Evolutionary conservation across 2,113 vertebrate species (phyloP).

Genomic region (Lampris incognitus): DNA sequence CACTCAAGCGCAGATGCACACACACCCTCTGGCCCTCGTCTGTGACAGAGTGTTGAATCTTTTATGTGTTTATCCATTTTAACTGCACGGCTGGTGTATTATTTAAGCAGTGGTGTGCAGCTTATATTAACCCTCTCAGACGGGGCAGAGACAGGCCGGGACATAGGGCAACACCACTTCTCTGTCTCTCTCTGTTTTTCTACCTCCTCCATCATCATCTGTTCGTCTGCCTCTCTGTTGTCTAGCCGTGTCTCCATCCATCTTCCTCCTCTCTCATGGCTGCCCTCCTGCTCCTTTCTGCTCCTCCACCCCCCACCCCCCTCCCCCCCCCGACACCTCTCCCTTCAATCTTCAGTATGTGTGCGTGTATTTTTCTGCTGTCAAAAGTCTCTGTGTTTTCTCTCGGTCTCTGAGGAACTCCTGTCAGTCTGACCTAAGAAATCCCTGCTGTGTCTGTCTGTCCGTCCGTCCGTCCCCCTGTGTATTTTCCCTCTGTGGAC

Average conservation of each 20-base stretch:
- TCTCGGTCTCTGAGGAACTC: conserved; percentile 53
- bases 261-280: conserved; percentile 39
- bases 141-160: conserved; percentile 56
- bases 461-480: conserved; percentile 33
- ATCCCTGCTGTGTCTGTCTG: conserved; percentile 19
- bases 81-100: conserved; percentile 76
- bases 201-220: conserved; percentile 63
- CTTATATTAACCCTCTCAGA: conserved; percentile 77
- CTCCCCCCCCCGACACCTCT: conserved; percentile 8
- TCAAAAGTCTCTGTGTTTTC: conserved; percentile 48
- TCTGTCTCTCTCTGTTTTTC: conserved; percentile 42
- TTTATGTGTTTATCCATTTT: conserved; percentile 83
- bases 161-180: conserved; percentile 36
- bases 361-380: conserved; percentile 42
- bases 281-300: conserved; percentile 27
- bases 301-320: background rate
- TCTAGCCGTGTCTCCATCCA: conserved; percentile 59
- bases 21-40: conserved; percentile 37
- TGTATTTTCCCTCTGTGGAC: background rate
- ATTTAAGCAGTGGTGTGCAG: conserved; percentile 71
- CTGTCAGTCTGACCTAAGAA: conserved; percentile 47
- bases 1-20: conserved; percentile 22
- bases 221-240: conserved; percentile 64
- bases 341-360: conserved; percentile 43
- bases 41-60: conserved; percentile 76